A percentile compares a stretch with the other conserved stretches of the same genome.
Evolutionary conservation across 1,140 invertebrate genomes (phyloP).

Genomic region (Eubasilissa regina): DNA sequence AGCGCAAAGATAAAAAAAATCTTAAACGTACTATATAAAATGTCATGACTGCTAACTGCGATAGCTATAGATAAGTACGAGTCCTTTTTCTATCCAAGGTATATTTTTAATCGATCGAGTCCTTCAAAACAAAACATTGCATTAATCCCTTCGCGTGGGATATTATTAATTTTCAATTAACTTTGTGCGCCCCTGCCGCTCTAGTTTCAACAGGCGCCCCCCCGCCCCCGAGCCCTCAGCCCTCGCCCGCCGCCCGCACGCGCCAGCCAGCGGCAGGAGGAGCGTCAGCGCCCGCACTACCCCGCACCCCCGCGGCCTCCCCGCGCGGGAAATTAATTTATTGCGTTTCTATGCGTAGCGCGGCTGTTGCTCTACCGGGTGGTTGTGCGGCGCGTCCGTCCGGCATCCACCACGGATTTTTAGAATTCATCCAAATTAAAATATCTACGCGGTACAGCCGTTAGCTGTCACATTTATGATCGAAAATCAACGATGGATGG

Average conservation of each 20-base stretch:
- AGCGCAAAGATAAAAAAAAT: too few relatives aligned
- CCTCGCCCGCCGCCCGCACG: constrained; percentile 13
- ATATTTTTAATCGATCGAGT: too few relatives aligned
- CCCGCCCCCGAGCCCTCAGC: constrained; percentile 30
- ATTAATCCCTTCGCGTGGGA: constrained; percentile 9
- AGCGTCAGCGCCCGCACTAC: not conserved
- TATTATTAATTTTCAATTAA: constrained; percentile 60
- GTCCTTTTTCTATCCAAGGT: too few relatives aligned
- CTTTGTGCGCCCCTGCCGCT: constrained; percentile 51
- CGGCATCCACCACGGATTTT: too few relatives aligned
- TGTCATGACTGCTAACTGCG: too few relatives aligned
- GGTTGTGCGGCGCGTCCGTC: too few relatives aligned
- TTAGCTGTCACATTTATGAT: too few relatives aligned
- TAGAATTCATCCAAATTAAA: too few relatives aligned
- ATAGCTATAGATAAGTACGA: too few relatives aligned
- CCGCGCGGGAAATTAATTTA: constrained; percentile 59
- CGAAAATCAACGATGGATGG: too few relatives aligned
- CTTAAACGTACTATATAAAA: too few relatives aligned
- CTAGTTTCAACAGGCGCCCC: constrained; percentile 58
- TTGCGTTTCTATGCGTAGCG: constrained; percentile 61
- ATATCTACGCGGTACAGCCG: too few relatives aligned
- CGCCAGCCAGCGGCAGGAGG: constrained; percentile 26
- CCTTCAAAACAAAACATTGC: not conserved
- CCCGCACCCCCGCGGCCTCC: constrained; percentile 20
- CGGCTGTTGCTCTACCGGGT: constrained; percentile 59